Base-by-base conservation (phyloP, 2,113 vertebrate genomes). In the Falcunculus frontatus region DNA sequence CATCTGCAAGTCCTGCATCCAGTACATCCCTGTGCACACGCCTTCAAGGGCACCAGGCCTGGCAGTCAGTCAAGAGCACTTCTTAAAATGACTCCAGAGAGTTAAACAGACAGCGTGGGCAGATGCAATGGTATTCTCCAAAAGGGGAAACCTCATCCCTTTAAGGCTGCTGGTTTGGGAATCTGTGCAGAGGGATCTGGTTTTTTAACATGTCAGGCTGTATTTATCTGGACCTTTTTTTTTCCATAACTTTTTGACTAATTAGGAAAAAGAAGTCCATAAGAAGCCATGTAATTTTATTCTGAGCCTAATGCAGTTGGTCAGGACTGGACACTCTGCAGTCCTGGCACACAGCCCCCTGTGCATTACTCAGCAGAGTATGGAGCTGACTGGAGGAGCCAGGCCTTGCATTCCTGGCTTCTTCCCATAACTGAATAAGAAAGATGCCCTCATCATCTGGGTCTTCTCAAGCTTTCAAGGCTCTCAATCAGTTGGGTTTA, bases 361-460 rank as follows among this genome's bases (percentile, higher is more conserved):
- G 59, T 47, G 63, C 83, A 80, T 96, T 96, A 90, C 62, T 93
- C 94, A 94, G 95, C 95, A 96, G 47, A 3, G 21, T 50, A 32
- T n/a, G 63, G 72, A 84, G 37, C 60, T 72, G 84, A 29, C n/a
- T 72, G 69, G 11, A 73, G 41, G 27, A 90, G 50, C 27, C 53
- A 22, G 21, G 46, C 39, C 30, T 77, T 74, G 27, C 3, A 0
- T 49, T 35, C 22, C 69, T 81, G 52, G 32, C 65, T 82, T 75
- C 76, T 91, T 75, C 87, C 60, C 33, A 25, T 50, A 87, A 22
- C 22, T 62, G 64, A 55, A 5, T 70, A 14, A 89, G 55, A 86
- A 84, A 53, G 60, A 72, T 35, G 15, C 20, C 32, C 13, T 1
- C 21, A 10, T 89, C 9, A 3, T 41, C 49, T 32, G 7, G 10